Evolutionary conservation across 2,888 invertebrate genomes (phyloP).

Genomic region (Aelia acuminata): DNA sequence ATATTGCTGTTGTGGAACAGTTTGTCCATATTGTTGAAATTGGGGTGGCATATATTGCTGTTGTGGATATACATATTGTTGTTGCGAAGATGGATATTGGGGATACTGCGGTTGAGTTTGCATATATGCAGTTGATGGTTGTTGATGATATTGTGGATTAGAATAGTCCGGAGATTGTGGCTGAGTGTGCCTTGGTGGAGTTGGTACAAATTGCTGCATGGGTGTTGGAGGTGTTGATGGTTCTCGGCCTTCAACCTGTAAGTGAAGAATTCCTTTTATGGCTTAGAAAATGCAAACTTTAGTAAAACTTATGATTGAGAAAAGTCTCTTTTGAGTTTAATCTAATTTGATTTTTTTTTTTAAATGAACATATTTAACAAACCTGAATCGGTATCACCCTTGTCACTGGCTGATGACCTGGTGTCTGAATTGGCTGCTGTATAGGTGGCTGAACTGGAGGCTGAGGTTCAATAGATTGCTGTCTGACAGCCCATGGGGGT

Average conservation of each 20-base stretch:
- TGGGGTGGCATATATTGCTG: conserved; percentile 68
- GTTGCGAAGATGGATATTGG: conserved; percentile 65
- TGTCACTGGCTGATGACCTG: conserved; percentile 67
- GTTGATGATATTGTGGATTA: conserved; percentile 66
- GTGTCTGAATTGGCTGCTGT: conserved; percentile 66
- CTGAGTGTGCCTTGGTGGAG: conserved; percentile 62
- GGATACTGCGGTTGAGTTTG: conserved; percentile 68
- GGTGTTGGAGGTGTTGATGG: conserved; percentile 47
- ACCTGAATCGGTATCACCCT: conserved; percentile 67
- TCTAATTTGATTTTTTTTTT: too few relatives aligned
- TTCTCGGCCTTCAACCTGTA: conserved; percentile 74
- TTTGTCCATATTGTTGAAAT: conserved; percentile 63
- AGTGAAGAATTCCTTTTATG: conserved; percentile 67
- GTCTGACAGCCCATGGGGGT: conserved; percentile 66
- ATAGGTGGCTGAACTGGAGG: conserved; percentile 63
- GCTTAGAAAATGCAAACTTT: not conserved
- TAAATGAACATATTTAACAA: not conserved
- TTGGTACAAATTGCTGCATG: conserved; percentile 62
- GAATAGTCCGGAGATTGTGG: conserved; percentile 70
- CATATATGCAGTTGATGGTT: conserved; percentile 65
- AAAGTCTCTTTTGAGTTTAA: not conserved
- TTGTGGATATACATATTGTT: conserved; percentile 66
- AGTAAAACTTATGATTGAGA: not conserved
- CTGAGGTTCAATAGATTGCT: conserved; percentile 55
- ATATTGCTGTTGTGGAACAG: conserved; percentile 65